Conservation (phyloP, 2,888 invertebrate genomes). For the Escarpia spicata region DNA sequence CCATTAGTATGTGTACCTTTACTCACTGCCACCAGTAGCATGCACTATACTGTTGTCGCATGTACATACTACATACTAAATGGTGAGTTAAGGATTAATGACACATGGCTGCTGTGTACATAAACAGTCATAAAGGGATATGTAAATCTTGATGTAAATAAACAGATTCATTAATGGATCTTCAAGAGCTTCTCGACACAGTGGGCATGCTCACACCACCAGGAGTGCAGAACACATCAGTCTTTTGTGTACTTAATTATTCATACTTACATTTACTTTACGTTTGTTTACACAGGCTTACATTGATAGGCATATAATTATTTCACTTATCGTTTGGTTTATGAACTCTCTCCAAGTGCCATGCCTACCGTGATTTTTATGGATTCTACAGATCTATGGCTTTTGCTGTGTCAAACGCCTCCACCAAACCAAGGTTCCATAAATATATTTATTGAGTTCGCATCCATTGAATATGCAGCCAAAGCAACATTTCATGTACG, state of each 20-base stretch:
- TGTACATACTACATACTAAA: background rate
- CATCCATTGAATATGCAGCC: too few species aligned
- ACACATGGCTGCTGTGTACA: background rate
- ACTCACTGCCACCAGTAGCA: background rate
- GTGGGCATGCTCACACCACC: background rate
- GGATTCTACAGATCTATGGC: too few species aligned
- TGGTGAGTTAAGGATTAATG: background rate
- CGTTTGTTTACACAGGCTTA: background rate
- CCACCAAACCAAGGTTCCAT: too few species aligned
- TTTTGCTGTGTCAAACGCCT: too few species aligned
- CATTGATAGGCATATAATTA: background rate
- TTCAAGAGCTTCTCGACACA: background rate
- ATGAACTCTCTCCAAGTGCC: background rate
- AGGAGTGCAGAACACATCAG: background rate
- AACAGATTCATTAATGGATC: background rate
- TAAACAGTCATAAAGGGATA: background rate
- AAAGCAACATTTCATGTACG: too few species aligned
- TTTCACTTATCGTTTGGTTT: background rate
- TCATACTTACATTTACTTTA: background rate
- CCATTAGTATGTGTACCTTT: background rate
- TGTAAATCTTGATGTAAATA: background rate
- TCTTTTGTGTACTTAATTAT: background rate
- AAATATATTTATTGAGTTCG: too few species aligned
- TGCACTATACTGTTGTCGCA: background rate
- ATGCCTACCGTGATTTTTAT: too few species aligned